Evolutionary conservation across 2,888 invertebrate species (phyloP).

Genomic region (Meta bourneti): DNA sequence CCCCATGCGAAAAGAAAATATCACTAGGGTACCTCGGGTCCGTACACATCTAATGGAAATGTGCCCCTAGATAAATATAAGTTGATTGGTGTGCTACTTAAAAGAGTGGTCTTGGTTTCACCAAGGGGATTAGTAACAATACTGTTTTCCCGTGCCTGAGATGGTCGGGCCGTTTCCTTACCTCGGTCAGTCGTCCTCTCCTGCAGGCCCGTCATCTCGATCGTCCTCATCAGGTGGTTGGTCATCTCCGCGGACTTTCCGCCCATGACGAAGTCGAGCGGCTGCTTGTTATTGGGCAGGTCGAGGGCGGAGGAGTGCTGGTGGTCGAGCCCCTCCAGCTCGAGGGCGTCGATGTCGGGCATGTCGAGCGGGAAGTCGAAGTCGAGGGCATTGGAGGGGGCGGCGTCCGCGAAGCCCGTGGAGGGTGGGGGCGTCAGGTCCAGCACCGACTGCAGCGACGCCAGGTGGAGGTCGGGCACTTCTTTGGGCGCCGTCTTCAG

Average conservation of each 20-base stretch:
- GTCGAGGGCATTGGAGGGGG: slow-evolving; percentile 81
- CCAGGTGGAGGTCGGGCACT: slow-evolving; percentile 47
- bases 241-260: background rate
- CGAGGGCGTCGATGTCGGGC: slow-evolving; percentile 85
- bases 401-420: slow-evolving; percentile 53
- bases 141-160: no score
- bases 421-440: slow-evolving; percentile 71
- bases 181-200: slow-evolving; percentile 51
- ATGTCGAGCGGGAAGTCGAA: slow-evolving; percentile 86
- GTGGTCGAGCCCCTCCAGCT: slow-evolving; percentile 78
- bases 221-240: slow-evolving; percentile 15
- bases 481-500: slow-evolving; percentile 21
- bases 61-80: no score
- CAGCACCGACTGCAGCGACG: slow-evolving; percentile 59
- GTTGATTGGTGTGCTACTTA: no score
- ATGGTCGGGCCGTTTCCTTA: background rate
- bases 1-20: no score
- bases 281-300: background rate
- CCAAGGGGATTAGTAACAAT: no score
- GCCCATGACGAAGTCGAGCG: slow-evolving; percentile 36
- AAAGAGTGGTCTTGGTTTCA: no score
- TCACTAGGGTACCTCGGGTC: no score
- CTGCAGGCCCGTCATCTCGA: slow-evolving; percentile 30
- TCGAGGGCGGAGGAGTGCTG: slow-evolving; percentile 43
- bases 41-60: no score